Base-by-base conservation (phyloP, 2,113 vertebrate genomes). In the Smithornis capensis region DNA sequence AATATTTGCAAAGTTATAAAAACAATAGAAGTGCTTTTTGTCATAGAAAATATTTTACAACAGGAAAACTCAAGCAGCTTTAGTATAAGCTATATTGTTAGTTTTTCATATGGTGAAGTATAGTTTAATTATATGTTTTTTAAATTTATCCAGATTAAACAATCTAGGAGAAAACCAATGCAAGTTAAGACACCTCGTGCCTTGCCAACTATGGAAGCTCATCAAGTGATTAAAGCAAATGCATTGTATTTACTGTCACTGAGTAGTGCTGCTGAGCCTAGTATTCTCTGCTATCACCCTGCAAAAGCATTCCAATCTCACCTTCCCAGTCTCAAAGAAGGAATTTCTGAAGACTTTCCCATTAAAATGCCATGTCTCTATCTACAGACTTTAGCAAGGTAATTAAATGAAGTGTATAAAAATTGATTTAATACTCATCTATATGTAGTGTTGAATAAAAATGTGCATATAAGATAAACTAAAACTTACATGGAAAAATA, bases 281-380 rank as follows among this genome's bases (percentile, higher is more conserved):
- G 98, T 94, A 98, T 99, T 94, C 97, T 99, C 40, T 99, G 99
- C 95, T 99, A 99, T 95, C 98, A 99, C 76, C 99, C 99, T 64
- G 96, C 99, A 71, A 99, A 99, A 89, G 98, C 99, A 22, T 98
- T 99, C 96, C 99, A 99, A 6, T 98, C 99, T 23, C 99, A 99
- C 14, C 98, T 99, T 27, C 99, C 99, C 85, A 99, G 99, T 88
- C 98, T 99, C 27, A 99, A 99, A 96, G 99, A 99, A 95, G 99
- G 99, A 35, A 98, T 99, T 94, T 99, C 99, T 44, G 99, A 99
- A 56, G 99, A 99, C 47, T 97, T 99, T 64, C 99, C 99, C 21
- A 98, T 99, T 94, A 99, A 99, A 98, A 99, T 99, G 98, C 98
- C 99, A 85, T 99, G 99, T 94, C 98, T 99, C 29, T 99, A 99